Base-by-base conservation (phyloP, 2,113 vertebrate species). In the Antigone vipio region DNA sequence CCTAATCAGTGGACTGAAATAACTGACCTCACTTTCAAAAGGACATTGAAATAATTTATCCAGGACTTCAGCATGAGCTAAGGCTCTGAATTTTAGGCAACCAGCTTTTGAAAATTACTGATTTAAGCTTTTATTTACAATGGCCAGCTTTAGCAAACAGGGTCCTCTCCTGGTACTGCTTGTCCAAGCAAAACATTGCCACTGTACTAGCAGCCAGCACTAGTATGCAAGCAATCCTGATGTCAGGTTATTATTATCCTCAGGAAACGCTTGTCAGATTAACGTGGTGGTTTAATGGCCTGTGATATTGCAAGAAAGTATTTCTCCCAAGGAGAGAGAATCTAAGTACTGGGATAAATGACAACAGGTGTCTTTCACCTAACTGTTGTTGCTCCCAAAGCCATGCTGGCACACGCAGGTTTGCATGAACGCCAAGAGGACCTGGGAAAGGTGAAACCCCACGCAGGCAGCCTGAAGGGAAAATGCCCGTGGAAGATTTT, bases 371-470 rank as follows among this genome's bases (percentile, higher is more conserved):
- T 30, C 35, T 82, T 92, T 86, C 58, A 49, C 49, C 42, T 40
- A 29, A 77, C n/a, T 71, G 12, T 55, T 82, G 21, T 1, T 79
- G n/a, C 23, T 86, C 8, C 35, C 58, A 47, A 42, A 86, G 15
- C 59, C 30, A 9, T 0, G 0, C 49, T 34, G 58, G 26, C 53
- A 76, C 21, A 53, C 0, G 0, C 15, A 58, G 17, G 21, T 73
- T 80, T 92, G 45, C 22, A 38, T 8, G 11, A 74, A 26, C 9
- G 62, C 26, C 29, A n/a, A 50, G 38, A 50, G 20, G 15, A 47
- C 72, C 16, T 85, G 38, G 29, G 63, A 60, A 26, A 5, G 11
- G 38, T 74, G 73, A 75, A 89, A 40, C 3, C 13, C 15, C 5
- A 10, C 42, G 9, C 2, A 4, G 23, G 7, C n/a, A 87, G 12